A percentile compares a stretch with the other conserved stretches of the same genome.
Conservation (phyloP, 2,113 vertebrate species). For the Mormyrus iriodes region DNA sequence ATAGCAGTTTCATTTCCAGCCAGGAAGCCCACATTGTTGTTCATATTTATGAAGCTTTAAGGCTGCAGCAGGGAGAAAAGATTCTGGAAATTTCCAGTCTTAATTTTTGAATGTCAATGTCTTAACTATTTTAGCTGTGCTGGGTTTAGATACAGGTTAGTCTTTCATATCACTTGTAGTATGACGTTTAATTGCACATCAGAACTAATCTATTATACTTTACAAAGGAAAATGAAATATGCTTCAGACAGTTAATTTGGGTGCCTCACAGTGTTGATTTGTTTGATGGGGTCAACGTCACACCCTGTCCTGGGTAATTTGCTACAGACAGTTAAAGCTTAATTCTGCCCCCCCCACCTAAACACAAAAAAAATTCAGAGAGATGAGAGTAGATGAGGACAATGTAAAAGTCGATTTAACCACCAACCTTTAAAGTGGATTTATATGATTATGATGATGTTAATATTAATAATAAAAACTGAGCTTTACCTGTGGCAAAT, state of each 20-base stretch:
- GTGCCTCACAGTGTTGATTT: neutral
- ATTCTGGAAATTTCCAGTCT: neutral
- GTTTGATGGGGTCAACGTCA: neutral
- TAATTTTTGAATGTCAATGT: neutral
- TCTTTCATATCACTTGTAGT: neutral
- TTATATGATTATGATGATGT: slow-evolving; percentile 32
- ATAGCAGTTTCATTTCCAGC: neutral
- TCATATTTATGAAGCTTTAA: neutral
- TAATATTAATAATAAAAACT: neutral
- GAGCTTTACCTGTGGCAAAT: slow-evolving; percentile 15
- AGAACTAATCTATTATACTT: neutral
- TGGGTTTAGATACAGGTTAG: neutral
- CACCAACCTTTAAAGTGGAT: slow-evolving; percentile 23
- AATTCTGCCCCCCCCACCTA: neutral
- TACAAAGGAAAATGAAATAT: neutral
- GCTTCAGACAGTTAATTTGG: neutral
- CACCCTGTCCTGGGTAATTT: neutral
- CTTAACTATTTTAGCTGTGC: neutral
- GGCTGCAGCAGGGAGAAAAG: neutral
- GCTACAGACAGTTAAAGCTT: neutral
- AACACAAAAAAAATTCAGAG: neutral
- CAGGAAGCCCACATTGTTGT: neutral
- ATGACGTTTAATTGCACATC: neutral
- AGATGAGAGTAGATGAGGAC: neutral
- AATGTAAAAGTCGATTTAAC: slow-evolving; percentile 25